phyloP scores from a whole-genome alignment of 2,888 invertebrate species.

The Lithosia quadra region DNA sequence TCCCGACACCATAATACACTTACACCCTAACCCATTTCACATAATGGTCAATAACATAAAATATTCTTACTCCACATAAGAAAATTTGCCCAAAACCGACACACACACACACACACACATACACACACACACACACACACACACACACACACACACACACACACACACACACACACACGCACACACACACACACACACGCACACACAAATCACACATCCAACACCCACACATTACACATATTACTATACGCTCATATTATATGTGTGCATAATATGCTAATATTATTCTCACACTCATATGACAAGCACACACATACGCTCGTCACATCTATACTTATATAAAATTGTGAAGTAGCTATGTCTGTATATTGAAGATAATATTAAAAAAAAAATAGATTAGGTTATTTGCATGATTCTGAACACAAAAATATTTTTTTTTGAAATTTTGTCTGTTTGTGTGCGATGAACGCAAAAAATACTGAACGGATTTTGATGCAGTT shows the following conservation, averaged over 20 bases:
- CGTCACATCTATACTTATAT: neutral
- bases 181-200: conserved; percentile 14
- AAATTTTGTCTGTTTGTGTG: too few relatives aligned
- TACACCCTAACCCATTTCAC: conserved; percentile 8
- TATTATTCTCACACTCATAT: conserved; percentile 1
- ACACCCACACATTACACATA: neutral
- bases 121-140: conserved; percentile 14
- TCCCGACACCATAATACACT: conserved; percentile 10
- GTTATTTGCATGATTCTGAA: too few relatives aligned
- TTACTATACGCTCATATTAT: conserved; percentile 1
- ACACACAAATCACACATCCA: conserved; percentile 9
- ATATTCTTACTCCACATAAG: conserved; percentile 17
- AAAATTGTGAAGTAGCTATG: neutral
- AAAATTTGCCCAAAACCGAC: conserved; percentile 12
- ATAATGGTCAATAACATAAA: conserved; percentile 21
- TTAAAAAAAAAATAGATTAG: too few relatives aligned
- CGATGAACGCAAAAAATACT: too few relatives aligned
- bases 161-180: conserved; percentile 18
- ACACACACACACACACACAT: conserved; percentile 17
- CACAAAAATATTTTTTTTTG: too few relatives aligned
- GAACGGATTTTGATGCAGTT: too few relatives aligned
- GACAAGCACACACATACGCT: conserved; percentile 7
- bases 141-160: conserved; percentile 17
- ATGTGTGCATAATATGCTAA: neutral
- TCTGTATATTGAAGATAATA: too few relatives aligned